Evolutionary conservation across 1,140 invertebrate genomes (phyloP).

Genomic region (Cydia amplana): DNA sequence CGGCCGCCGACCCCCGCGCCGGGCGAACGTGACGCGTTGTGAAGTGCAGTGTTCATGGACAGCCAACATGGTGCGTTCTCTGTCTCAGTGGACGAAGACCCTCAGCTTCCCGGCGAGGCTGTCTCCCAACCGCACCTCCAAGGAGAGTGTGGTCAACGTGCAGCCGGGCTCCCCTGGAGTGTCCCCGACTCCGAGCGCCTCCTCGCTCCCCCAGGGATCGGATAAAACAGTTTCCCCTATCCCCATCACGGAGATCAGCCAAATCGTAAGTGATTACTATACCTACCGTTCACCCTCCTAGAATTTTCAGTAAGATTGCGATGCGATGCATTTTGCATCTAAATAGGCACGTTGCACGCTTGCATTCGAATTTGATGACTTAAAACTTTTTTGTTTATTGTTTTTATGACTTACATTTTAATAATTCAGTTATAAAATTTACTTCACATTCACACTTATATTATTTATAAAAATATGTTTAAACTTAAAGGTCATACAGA

Average conservation of each 20-base stretch:
- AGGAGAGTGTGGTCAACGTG: constrained; percentile 83
- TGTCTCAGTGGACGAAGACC: constrained; percentile 93
- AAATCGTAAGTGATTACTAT: constrained; percentile 80
- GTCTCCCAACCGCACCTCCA: constrained; percentile 87
- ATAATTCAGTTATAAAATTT: neutral
- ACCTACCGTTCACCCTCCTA: neutral
- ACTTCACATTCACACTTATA: no score
- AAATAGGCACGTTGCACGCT: neutral
- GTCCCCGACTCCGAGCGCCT: constrained; percentile 77
- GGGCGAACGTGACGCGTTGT: constrained; percentile 65
- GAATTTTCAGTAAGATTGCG: neutral
- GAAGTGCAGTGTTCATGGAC: constrained; percentile 71
- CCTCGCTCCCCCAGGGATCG: constrained; percentile 74
- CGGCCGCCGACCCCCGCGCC: constrained; percentile 55
- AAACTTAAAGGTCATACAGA: no score
- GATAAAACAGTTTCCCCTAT: constrained; percentile 78
- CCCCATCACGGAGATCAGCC: constrained; percentile 82
- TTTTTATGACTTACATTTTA: neutral
- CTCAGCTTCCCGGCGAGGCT: constrained; percentile 90
- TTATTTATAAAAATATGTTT: no score
- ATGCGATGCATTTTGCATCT: constrained; percentile 9
- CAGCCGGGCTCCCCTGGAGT: constrained; percentile 73
- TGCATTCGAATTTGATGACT: neutral
- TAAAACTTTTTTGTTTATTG: constrained; percentile 7
- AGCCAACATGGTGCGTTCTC: constrained; percentile 88